These are phyloP conservation scores for Copidosoma floridanum DNA, from an alignment of 1,140 invertebrate species.

Conservation along the genomic window DNA sequence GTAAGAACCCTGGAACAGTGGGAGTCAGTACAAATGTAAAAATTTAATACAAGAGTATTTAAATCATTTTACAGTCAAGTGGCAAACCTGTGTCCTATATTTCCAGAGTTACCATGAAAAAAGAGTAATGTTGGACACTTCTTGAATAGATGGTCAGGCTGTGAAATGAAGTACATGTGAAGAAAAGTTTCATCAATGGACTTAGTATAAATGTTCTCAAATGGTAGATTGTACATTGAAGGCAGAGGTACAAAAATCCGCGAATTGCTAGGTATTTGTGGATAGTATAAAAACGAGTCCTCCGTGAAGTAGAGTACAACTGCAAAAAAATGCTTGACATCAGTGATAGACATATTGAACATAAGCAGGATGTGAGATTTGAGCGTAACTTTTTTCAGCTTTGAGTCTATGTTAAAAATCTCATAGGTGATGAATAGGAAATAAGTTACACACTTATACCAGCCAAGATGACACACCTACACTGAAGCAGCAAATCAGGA, in stretches of 20 bases:
- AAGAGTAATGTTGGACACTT: constrained; percentile 79
- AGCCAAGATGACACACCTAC: constrained; percentile 59
- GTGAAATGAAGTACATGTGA: constrained; percentile 85
- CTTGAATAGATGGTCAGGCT: constrained; percentile 65
- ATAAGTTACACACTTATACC: neutral
- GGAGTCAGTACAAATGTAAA: too few relatives aligned
- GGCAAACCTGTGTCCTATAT: constrained; percentile 94
- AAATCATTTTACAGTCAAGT: too few relatives aligned
- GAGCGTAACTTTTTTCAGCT: too few relatives aligned
- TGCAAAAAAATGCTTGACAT: too few relatives aligned
- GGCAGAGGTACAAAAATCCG: constrained; percentile 83
- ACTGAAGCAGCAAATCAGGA: constrained; percentile 66
- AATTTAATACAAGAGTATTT: too few relatives aligned
- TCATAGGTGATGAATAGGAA: too few relatives aligned
- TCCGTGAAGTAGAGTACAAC: constrained; percentile 81
- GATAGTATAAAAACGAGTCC: constrained; percentile 85
- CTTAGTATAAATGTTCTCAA: constrained; percentile 77
- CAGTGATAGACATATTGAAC: too few relatives aligned
- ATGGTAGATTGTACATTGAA: constrained; percentile 77
- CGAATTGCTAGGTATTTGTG: constrained; percentile 83
- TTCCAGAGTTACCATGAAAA: constrained; percentile 95
- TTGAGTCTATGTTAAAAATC: too few relatives aligned
- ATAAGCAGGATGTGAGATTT: neutral
- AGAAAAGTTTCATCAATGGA: constrained; percentile 78
- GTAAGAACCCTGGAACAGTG: too few relatives aligned